Evolutionary conservation across 2,113 vertebrate species (phyloP).

Genomic region (Ammospiza nelsoni): DNA sequence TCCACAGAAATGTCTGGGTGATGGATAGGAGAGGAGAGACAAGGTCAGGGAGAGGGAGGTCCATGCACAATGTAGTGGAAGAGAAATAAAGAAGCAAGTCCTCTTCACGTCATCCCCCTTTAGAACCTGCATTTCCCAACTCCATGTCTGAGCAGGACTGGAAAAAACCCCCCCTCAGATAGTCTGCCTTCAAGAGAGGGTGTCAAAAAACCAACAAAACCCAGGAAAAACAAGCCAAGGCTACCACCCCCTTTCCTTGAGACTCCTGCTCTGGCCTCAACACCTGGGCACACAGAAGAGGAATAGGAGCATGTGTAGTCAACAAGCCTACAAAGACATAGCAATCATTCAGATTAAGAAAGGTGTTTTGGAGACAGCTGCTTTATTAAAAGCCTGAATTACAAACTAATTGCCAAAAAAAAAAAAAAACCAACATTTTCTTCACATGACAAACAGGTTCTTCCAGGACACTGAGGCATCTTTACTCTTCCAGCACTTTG

Average conservation of each 20-base stretch:
- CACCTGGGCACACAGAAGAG: not conserved
- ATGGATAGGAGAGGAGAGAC: not conserved
- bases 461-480: not conserved
- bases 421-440: not conserved
- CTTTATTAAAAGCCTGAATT: not conserved
- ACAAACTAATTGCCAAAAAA: not conserved
- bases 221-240: not conserved
- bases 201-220: not conserved
- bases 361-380: not conserved
- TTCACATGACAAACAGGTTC: not conserved
- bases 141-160: not conserved
- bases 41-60: not conserved
- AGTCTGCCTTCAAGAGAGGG: not conserved
- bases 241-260: accelerated
- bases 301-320: not conserved
- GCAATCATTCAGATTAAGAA: not conserved
- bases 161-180: accelerated
- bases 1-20: not conserved
- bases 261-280: not conserved
- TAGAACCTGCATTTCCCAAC: not conserved
- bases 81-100: not conserved
- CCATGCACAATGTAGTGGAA: not conserved
- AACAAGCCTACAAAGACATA: not conserved
- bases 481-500: not conserved
- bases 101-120: not conserved